A percentile compares a stretch with the other conserved stretches of the same genome.
Conservation (phyloP, 2,888 invertebrate genomes). For the Globia sparganii region DNA sequence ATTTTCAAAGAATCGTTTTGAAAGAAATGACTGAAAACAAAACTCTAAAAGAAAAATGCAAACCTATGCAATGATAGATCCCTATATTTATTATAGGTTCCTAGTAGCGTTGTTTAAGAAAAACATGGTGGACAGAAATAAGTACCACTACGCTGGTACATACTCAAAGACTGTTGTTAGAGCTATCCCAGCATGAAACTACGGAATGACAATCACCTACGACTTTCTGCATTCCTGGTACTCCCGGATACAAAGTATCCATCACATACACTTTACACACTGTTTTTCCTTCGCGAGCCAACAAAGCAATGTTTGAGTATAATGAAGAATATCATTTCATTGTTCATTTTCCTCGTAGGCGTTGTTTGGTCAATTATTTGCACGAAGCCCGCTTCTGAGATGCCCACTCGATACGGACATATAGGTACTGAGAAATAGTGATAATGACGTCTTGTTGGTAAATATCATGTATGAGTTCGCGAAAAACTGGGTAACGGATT, state of each 20-base stretch:
- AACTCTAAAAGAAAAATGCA: fast-evolving
- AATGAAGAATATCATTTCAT: slow-evolving; percentile 34
- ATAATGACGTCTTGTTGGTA: not conserved
- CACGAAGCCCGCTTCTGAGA: slow-evolving; percentile 43
- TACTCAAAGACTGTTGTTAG: not conserved
- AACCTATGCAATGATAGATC: not conserved
- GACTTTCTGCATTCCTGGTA: slow-evolving; percentile 43
- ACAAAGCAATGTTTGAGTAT: slow-evolving; percentile 36
- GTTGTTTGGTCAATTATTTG: slow-evolving; percentile 59
- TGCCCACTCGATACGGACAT: slow-evolving; percentile 29
- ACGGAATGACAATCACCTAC: not conserved
- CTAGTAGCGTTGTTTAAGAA: slow-evolving; percentile 25
- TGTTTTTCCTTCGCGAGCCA: slow-evolving; percentile 28
- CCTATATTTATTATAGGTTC: slow-evolving; percentile 8
- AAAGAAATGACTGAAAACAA: not conserved
- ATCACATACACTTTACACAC: not conserved
- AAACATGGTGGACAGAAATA: not conserved
- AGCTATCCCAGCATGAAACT: not conserved
- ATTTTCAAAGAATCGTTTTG: not conserved
- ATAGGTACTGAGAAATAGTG: slow-evolving; percentile 50
- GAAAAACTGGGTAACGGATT: not conserved
- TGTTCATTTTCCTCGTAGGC: slow-evolving; percentile 62
- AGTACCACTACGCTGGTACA: not conserved
- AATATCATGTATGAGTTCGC: slow-evolving; percentile 16
- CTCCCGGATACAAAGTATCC: slow-evolving; percentile 16